Evolutionary conservation across 2,113 vertebrate species (phyloP), one percentile per base, ranked within the genome.

Genomic region (Cyanoramphus novaezelandiae): DNA sequence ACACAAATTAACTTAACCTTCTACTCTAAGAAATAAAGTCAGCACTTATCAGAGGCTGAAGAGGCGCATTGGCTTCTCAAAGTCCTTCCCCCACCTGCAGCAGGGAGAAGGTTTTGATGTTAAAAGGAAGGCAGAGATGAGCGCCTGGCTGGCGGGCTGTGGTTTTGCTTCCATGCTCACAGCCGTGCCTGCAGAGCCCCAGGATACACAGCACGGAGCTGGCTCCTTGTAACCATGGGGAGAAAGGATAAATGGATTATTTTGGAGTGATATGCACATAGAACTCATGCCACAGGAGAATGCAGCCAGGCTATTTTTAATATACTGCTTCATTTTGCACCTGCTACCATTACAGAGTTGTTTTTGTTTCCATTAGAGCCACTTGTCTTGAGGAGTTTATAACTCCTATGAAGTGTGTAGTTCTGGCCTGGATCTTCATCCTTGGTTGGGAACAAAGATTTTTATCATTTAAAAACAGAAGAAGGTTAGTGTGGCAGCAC

Each of bases 281-380:
- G 86, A 88, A 69, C 69, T 68, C 62, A 94, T 76, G 83, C 57
- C 93, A 72, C 83, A 72, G 88, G 92, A 94, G 92, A 96, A 94
- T 82, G 88, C 59, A 79, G 80, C 70, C 77, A 79, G 91, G 72
- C 95, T 97, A 96, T 95, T 96, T 97, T 96, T 96, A 95, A 97
- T 93, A 83, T 78, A n/a, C 86, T 84, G 86, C 85, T 96, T 97
- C 88, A 94, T 94, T 95, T 94, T 94, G 93, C 96, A 97, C 95
- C 96, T 97, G 96, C 95, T 96, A 84, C 92, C 80, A 94, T 96
- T 94, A 92, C 95, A 86, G 82, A 68, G 47, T 76, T 96, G 95
- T 20, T 94, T 94, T 93, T 93, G 69, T 94, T 97, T 94, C 90
- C 90, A 76, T 86, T 84, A 93, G 77, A 93, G 37, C 77, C 92